Base-by-base conservation (phyloP, 2,888 invertebrate genomes). In the Sussaba pulchella region DNA sequence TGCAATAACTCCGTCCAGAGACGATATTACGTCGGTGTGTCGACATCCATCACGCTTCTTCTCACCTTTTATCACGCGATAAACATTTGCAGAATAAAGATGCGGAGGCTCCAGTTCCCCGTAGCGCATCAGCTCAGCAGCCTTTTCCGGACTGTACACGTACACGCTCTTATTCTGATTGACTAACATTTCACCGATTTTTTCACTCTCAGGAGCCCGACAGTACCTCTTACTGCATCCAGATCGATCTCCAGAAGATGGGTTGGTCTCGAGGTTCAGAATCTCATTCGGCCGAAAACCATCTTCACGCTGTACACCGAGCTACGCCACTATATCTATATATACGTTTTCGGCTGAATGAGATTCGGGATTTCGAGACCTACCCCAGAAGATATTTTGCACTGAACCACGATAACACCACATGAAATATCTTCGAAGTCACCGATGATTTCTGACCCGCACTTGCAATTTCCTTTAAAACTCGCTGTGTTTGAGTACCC, bases 71-170 rank as follows among this genome's bases (percentile, higher is more conserved):
- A 78, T 73, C 9, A 39, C 64, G 17, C 72, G 76, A n/a, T 76
- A 41, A 36, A 78, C 82, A 1, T 57, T 41, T 14, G 52, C 47
- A 9, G 31, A 43, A 8, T 47, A 80, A 43, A 84, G 21, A n/a
- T 59, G 70, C 1, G 78, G 80, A n/a, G 82, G 78, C 41, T 82
- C 83, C 21, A 43, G 31, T 43, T 82, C 79, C 14, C 64, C 79
- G 36, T 41, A 39, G 9, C 47, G 14, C 80, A 83, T 82, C 19
- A 73, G 26, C 3, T 45, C 36, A 26, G 12, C 19, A 1, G 74
- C 69, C 36, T 52, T 24, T 8, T 73, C 69, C 1, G 52, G 19
- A 12, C 63, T n/a, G n/a, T 54, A 72, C 12, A 52, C 45, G 6
- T n/a, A 10, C 2, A 52, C 64, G 12, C 31, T 43, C 39, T 67